phyloP scores from a whole-genome alignment of 2,888 invertebrate genomes.

The Acutogordius australiensis region DNA sequence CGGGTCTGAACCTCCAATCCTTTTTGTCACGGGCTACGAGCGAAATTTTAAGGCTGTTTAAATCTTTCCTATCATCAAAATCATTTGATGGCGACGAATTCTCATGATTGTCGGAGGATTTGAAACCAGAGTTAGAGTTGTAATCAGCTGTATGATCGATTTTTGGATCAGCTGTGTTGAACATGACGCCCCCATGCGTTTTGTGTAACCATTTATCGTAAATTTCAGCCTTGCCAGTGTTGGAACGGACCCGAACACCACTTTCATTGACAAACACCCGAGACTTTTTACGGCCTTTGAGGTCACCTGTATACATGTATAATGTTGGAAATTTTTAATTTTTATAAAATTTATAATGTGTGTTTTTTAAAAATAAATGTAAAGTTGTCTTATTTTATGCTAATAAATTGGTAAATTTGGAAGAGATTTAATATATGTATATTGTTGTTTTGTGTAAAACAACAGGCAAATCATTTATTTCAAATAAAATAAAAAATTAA shows the following conservation, averaged over 20 bases:
- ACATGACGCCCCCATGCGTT: neutral
- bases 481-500: too few relatives aligned
- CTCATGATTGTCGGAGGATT: neutral
- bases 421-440: too few relatives aligned
- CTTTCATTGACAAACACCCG: slow-evolving; percentile 37
- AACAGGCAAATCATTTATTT: too few relatives aligned
- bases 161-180: too few relatives aligned
- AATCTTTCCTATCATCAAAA: neutral
- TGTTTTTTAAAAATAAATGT: too few relatives aligned
- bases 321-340: neutral
- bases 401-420: too few relatives aligned
- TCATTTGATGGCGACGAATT: neutral
- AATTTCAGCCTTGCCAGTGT: slow-evolving; percentile 50
- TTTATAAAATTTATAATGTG: too few relatives aligned
- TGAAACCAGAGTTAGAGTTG: neutral
- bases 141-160: neutral
- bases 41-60: too few relatives aligned
- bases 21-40: too few relatives aligned
- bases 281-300: neutral
- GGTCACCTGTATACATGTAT: neutral
- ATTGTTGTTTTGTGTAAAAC: too few relatives aligned
- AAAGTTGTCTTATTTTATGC: too few relatives aligned
- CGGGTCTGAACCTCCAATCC: neutral
- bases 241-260: slow-evolving; percentile 67
- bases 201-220: slow-evolving; percentile 24